Base-by-base conservation (phyloP, 2,797 vertebrate species). In the Prunella strophiata region DNA sequence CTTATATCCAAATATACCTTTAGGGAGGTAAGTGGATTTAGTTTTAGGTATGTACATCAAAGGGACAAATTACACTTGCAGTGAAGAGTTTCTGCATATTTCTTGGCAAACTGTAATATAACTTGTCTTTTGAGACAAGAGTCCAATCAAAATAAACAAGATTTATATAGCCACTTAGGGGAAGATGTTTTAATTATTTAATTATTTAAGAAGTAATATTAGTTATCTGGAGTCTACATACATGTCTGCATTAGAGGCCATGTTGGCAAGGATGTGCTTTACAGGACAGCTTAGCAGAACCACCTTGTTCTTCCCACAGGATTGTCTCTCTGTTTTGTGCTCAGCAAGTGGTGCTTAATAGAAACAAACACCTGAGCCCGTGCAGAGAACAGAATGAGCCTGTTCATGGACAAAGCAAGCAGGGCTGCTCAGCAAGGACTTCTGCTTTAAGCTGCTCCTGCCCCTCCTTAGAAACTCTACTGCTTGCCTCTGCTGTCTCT, bases 61-160 rank as follows among this genome's bases (percentile, higher is more conserved):
- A 65, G 65, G 54, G 73, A 70, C 29, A 36, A 36, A 36, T 36
- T 36, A 36, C 36, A 36, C 36, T 36, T 36, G 36, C 36, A 36
- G 36, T 36, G 62, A 82, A 80, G 57, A 54, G 45, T 91, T 81
- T 72, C 65, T 73, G 20, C 2, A 0, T 91, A 30, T 65, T 84
- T 61, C 58, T 83, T 92, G 80, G 85, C 19, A 27, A 92, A 87
- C 47, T 59, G 16, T 59, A 52, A 32, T 63, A 23, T 26, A 86
- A 63, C 51, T 85, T 87, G 32, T 38, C 40, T 76, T 95, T 87
- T 91, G 76, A 91, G 83, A 88, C 62, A 47, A 13, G 55, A 82
- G 27, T 75, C 63, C 80, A 91, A 26, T 95, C 80, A 93, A 91
- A 85, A 91, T 78, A 68, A 82, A 51, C n/a, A 76, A 32, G 16